Evolutionary conservation across 2,797 vertebrate genomes (phyloP).

Genomic region (Mus minutoides): DNA sequence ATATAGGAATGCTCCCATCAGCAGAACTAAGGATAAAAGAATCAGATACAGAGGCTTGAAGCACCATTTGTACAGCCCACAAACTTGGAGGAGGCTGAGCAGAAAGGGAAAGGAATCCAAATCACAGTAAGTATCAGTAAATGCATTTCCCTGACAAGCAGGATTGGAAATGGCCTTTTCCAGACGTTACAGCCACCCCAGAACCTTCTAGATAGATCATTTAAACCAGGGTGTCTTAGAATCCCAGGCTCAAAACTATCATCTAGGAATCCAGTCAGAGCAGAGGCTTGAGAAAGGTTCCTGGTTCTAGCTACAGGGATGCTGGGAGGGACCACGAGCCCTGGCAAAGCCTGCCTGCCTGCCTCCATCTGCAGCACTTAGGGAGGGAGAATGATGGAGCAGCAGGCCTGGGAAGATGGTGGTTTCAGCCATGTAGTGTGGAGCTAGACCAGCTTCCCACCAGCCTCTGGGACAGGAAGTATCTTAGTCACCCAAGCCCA

Average conservation of each 20-base stretch:
- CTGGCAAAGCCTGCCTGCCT: neutral
- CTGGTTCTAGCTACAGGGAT: neutral
- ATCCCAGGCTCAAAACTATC: neutral
- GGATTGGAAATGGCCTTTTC: neutral
- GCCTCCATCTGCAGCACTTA: neutral
- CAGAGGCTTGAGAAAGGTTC: neutral
- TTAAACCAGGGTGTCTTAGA: neutral
- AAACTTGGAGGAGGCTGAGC: neutral
- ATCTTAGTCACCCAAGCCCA: neutral
- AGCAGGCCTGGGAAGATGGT: neutral
- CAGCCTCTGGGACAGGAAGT: constrained; percentile 19
- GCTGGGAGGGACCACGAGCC: neutral
- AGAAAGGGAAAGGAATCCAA: neutral
- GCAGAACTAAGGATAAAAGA: neutral
- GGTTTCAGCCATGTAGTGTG: neutral
- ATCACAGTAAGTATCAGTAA: neutral
- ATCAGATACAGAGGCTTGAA: neutral
- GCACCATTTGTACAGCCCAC: neutral
- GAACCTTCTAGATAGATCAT: neutral
- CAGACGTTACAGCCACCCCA: neutral
- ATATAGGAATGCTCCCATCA: neutral
- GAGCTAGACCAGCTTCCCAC: neutral
- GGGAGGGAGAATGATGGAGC: neutral
- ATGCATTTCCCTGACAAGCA: neutral
- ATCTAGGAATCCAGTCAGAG: neutral